These are phyloP conservation scores for Protonemura montana DNA, from an alignment of 2,888 invertebrate species.

Conservation along the genomic window DNA sequence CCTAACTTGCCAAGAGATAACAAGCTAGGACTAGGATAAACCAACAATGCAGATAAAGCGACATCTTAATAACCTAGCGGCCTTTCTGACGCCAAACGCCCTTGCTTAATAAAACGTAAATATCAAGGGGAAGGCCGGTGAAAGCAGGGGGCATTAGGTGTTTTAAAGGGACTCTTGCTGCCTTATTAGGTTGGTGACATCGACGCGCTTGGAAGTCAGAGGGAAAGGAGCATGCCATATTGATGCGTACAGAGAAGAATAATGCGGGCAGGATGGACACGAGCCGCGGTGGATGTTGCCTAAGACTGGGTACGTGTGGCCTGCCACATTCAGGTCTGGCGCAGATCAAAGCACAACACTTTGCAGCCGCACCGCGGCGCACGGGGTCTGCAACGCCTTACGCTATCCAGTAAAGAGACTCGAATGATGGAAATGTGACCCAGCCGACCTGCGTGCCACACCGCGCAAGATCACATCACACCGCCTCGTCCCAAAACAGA, in stretches of 20 bases:
- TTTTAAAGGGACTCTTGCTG: not conserved
- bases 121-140: conserved; percentile 12
- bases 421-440: not conserved
- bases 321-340: not conserved
- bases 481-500: not conserved
- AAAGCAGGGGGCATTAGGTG: not conserved
- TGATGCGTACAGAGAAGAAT: not conserved
- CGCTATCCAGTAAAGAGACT: not conserved
- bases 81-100: conserved; percentile 4
- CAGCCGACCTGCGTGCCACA: not conserved
- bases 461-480: not conserved
- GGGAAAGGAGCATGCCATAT: not conserved
- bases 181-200: not conserved
- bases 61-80: not conserved
- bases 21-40: conserved; percentile 3
- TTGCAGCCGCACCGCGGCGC: no score
- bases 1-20: not conserved
- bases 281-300: not conserved
- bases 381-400: not conserved
- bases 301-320: not conserved
- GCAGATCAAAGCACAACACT: not conserved
- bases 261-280: not conserved
- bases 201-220: not conserved
- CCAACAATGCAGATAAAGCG: not conserved
- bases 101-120: conserved; percentile 12